Conservation (phyloP, 2,113 vertebrate genomes). For the Dicrurus megarhynchus region DNA sequence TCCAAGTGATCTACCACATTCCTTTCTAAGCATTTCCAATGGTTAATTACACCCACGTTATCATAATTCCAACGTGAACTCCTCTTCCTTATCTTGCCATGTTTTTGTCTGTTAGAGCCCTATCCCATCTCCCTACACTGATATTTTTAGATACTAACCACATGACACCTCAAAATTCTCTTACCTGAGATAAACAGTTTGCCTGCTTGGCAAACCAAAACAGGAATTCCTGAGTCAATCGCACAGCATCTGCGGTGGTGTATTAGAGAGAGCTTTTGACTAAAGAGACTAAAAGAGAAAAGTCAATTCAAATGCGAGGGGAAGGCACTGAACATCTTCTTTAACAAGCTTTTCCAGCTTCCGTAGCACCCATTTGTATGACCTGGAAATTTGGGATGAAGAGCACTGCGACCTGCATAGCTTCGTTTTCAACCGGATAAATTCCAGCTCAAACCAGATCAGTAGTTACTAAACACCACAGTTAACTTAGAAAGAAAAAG, state of each 20-base stretch:
- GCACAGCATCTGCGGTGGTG: not conserved
- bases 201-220: constrained; percentile 29
- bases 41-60: constrained; percentile 34
- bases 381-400: not conserved
- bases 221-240: constrained; percentile 6
- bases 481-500: not conserved
- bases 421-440: not conserved
- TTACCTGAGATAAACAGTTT: not conserved
- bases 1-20: constrained; percentile 51
- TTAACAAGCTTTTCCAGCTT: not conserved
- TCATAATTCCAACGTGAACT: not conserved
- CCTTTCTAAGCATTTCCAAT: constrained; percentile 8
- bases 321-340: not conserved
- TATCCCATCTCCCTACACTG: not conserved
- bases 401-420: not conserved
- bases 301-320: not conserved
- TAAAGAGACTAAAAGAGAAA: not conserved
- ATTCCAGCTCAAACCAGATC: not conserved
- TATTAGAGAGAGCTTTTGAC: not conserved
- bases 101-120: constrained; percentile 37
- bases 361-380: not conserved
- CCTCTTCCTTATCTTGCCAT: constrained; percentile 19
- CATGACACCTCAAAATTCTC: constrained; percentile 31
- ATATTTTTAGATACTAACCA: constrained; percentile 54
- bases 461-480: not conserved